Conservation (phyloP, 2,797 vertebrate species). For the Nyctibius grandis region DNA sequence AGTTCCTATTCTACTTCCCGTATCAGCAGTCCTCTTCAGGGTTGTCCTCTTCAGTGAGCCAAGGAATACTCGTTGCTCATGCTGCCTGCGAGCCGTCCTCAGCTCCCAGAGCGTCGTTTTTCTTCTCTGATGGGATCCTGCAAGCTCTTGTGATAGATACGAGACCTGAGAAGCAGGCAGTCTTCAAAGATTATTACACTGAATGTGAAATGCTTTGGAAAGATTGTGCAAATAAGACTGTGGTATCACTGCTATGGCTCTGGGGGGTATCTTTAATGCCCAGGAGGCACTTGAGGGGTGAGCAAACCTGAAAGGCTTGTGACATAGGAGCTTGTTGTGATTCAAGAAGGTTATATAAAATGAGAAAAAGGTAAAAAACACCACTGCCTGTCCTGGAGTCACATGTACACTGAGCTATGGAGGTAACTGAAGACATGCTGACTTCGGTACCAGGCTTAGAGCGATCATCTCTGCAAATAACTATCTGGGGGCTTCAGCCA, state of each 20-base stretch:
- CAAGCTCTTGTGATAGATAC: not conserved
- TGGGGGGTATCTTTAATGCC: not conserved
- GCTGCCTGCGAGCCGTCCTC: not conserved
- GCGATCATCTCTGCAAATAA: not conserved
- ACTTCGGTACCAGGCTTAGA: not conserved
- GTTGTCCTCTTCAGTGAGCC: not conserved
- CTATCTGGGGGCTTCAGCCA: not conserved
- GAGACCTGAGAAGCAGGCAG: slow-evolving; percentile 30
- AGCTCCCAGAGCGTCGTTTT: not conserved
- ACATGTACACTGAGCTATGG: accelerated
- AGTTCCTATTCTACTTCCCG: slow-evolving; percentile 37
- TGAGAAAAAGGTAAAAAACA: not conserved
- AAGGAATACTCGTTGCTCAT: not conserved
- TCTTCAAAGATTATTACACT: slow-evolving; percentile 15
- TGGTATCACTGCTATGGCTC: not conserved
- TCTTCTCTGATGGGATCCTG: not conserved
- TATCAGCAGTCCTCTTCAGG: slow-evolving; percentile 2
- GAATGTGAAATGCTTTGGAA: not conserved
- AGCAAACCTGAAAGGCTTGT: not conserved
- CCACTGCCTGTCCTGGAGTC: not conserved
- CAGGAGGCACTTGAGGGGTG: not conserved
- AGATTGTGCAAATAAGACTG: not conserved
- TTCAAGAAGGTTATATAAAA: not conserved
- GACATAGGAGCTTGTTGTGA: not conserved
- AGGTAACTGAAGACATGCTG: not conserved